Percentiles rank a stretch among this genome's conserved stretches.
These are phyloP conservation scores for Petrocephalus schoutedeni DNA, from an alignment of 2,797 vertebrate species.

Conservation along the genomic window DNA sequence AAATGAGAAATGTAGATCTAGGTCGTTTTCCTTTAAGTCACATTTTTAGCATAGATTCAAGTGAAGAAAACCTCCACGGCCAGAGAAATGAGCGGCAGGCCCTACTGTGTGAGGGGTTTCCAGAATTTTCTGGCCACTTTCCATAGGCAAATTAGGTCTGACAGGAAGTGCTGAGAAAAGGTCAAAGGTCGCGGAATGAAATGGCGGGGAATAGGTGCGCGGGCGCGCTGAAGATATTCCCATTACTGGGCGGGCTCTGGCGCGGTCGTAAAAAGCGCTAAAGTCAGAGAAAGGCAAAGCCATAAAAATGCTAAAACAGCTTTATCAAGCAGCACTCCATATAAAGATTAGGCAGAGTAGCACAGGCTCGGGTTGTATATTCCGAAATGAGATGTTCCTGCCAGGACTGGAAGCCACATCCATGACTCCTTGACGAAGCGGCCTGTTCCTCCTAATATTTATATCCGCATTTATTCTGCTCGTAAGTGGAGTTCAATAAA, in stretches of 20 bases:
- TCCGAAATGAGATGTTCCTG: not conserved
- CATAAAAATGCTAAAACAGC: constrained; percentile 19
- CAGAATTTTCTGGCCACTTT: not conserved
- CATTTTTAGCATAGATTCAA: not conserved
- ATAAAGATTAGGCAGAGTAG: constrained; percentile 10
- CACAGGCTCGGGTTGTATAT: not conserved
- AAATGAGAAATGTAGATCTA: not conserved
- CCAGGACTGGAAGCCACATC: not conserved
- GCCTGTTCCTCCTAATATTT: not conserved
- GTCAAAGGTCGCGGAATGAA: constrained; percentile 13
- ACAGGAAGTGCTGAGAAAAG: not conserved
- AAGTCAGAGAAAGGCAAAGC: constrained; percentile 26
- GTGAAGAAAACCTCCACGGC: not conserved
- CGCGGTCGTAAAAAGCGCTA: constrained; percentile 3
- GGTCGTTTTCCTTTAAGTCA: not conserved
- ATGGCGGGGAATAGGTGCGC: not conserved
- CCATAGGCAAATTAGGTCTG: not conserved
- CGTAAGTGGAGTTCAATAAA: not conserved
- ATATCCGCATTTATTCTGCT: not conserved
- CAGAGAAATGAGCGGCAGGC: not conserved
- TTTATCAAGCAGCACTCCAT: constrained; percentile 11
- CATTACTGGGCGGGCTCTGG: not conserved
- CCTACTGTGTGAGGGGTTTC: not conserved
- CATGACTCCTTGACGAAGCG: not conserved
- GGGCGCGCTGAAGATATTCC: not conserved